Evolutionary conservation across 64 coral and sea anemone species (phyloP).

Genomic region (Dendronephthya gigantea): DNA sequence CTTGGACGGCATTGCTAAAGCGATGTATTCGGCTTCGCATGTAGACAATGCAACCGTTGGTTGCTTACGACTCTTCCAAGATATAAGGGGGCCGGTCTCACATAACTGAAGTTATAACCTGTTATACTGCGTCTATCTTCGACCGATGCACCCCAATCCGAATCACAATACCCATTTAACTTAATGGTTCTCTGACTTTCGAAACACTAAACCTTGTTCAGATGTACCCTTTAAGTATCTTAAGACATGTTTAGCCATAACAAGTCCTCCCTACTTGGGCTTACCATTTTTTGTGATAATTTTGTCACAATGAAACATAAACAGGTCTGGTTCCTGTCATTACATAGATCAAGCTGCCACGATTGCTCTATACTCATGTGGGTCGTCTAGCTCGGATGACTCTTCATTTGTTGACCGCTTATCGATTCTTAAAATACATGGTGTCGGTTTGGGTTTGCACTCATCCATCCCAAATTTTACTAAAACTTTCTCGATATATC

Average conservation of each 20-base stretch:
- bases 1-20: background rate
- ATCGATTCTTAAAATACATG: constrained; percentile 19
- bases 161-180: background rate
- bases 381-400: background rate
- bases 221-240: background rate
- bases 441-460: constrained; percentile 45
- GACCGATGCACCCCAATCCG: background rate
- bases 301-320: constrained; percentile 38
- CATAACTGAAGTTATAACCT: constrained; percentile 5
- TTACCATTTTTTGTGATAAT: constrained; percentile 27
- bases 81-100: background rate
- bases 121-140: constrained; percentile 24
- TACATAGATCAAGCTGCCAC: constrained; percentile 39
- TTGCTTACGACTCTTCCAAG: constrained; percentile 20
- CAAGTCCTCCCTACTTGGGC: constrained; percentile 20
- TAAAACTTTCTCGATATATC: constrained; percentile 23
- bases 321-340: constrained; percentile 43
- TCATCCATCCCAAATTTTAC: constrained; percentile 40
- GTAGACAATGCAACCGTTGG: constrained; percentile 33
- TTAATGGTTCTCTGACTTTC: background rate
- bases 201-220: background rate
- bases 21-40: constrained; percentile 32
- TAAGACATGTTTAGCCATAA: constrained; percentile 28
- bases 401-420: background rate
- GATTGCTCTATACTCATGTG: constrained; percentile 17